A percentile compares a stretch with the other conserved stretches of the same genome.
These are phyloP conservation scores for Jacana jacana DNA, from an alignment of 2,113 vertebrate species.

Conservation along the genomic window DNA sequence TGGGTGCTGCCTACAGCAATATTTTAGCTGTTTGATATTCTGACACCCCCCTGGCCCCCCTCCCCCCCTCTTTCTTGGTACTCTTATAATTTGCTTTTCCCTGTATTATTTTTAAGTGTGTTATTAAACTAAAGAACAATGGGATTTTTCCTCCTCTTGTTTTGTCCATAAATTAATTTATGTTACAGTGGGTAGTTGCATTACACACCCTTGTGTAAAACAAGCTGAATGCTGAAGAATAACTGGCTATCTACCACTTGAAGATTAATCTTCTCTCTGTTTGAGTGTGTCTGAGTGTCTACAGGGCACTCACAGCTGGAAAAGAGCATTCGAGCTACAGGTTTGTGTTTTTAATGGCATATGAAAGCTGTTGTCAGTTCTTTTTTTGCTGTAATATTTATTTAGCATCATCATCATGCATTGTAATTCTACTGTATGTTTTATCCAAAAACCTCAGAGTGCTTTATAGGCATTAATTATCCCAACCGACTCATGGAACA, in stretches of 20 bases:
- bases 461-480: constrained; percentile 35
- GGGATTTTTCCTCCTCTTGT: neutral
- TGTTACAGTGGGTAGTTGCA: constrained; percentile 8
- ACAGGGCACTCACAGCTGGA: constrained; percentile 10
- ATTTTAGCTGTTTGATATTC: neutral
- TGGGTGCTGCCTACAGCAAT: neutral
- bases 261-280: constrained; percentile 51
- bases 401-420: constrained; percentile 7
- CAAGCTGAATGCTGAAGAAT: constrained; percentile 26
- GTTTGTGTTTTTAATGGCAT: constrained; percentile 21
- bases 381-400: neutral
- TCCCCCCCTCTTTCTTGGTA: neutral
- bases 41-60: neutral
- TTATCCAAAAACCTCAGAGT: neutral
- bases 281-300: constrained; percentile 12
- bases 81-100: neutral
- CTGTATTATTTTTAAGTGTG: neutral
- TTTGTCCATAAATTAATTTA: constrained; percentile 39
- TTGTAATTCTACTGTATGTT: constrained; percentile 14
- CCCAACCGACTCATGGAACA: neutral
- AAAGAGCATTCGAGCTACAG: constrained; percentile 27
- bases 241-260: constrained; percentile 20
- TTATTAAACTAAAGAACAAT: neutral
- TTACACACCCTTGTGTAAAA: constrained; percentile 45
- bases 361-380: neutral